A percentile compares a stretch with the other conserved stretches of the same genome.
phyloP scores from a whole-genome alignment of 2,797 vertebrate genomes.

The Synanceia verrucosa region DNA sequence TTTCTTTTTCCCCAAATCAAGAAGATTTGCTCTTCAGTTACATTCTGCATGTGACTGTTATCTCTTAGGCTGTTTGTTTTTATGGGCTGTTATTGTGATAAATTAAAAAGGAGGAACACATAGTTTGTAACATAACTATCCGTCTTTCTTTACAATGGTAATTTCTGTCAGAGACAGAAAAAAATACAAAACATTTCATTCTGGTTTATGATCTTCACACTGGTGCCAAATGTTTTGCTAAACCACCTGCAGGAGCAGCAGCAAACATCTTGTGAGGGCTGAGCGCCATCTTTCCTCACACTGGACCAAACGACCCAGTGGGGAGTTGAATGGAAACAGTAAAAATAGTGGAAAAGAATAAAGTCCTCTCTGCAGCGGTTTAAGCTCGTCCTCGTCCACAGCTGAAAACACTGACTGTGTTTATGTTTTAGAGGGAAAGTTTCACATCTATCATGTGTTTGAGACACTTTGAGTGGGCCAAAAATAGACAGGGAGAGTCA shows the following conservation, averaged over 20 bases:
- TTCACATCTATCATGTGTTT: slow-evolving; percentile 65
- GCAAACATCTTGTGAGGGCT: slow-evolving; percentile 66
- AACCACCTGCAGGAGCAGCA: slow-evolving; percentile 50
- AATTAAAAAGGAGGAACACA: background rate
- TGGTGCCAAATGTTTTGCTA: background rate
- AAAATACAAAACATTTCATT: background rate
- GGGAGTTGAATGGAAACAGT: slow-evolving; percentile 64
- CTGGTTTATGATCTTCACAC: background rate
- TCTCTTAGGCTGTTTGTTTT: too few relatives aligned
- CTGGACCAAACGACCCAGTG: background rate
- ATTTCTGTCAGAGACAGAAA: too few relatives aligned
- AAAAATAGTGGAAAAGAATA: slow-evolving; percentile 67
- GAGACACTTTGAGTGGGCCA: slow-evolving; percentile 30
- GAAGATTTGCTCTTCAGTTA: too few relatives aligned
- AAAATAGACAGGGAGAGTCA: slow-evolving; percentile 2
- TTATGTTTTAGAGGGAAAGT: slow-evolving; percentile 67
- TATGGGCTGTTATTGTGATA: background rate
- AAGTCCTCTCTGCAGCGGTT: slow-evolving; percentile 57
- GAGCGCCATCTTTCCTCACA: background rate
- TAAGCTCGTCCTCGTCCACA: slow-evolving; percentile 55
- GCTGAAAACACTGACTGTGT: slow-evolving; percentile 75
- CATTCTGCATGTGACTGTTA: too few relatives aligned
- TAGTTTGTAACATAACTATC: background rate
- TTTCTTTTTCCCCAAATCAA: too few relatives aligned
- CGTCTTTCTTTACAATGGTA: too few relatives aligned